phyloP scores from a whole-genome alignment of 2,797 vertebrate genomes.

The Gastrophryne carolinensis region DNA sequence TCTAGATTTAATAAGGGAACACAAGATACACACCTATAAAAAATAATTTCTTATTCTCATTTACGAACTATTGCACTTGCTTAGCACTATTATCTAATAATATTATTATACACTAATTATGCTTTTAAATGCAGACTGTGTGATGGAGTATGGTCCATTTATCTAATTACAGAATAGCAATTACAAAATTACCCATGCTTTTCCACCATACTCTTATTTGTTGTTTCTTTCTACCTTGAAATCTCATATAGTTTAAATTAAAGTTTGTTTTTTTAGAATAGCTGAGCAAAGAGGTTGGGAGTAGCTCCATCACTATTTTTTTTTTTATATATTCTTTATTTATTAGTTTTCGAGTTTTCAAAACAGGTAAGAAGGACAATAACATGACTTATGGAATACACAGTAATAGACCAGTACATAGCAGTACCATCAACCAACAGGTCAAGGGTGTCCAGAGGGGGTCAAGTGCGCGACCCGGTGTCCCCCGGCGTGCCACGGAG shows the following conservation, averaged over 20 bases:
- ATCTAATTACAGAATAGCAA: neutral
- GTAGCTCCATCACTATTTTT: too few relatives aligned
- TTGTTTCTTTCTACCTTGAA: neutral
- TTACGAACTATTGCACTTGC: neutral
- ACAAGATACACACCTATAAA: too few relatives aligned
- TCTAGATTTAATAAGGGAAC: neutral
- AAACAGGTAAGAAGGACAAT: too few relatives aligned
- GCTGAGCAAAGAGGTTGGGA: too few relatives aligned
- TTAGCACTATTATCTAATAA: neutral
- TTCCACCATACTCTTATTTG: neutral
- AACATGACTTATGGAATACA: too few relatives aligned
- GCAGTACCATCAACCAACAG: too few relatives aligned
- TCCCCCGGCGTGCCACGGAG: too few relatives aligned
- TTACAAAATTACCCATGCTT: neutral
- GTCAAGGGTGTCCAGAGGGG: too few relatives aligned
- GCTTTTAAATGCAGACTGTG: neutral
- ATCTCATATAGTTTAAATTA: neutral
- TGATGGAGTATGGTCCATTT: neutral
- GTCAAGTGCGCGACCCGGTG: too few relatives aligned
- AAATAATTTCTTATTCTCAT: neutral
- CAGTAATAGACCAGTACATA: too few relatives aligned
- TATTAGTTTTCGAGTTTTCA: too few relatives aligned
- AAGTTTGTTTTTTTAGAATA: constrained; percentile 27
- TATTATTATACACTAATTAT: neutral
- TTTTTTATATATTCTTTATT: too few relatives aligned